phyloP scores from a whole-genome alignment of 2,888 invertebrate genomes.

The Euplexia lucipara region DNA sequence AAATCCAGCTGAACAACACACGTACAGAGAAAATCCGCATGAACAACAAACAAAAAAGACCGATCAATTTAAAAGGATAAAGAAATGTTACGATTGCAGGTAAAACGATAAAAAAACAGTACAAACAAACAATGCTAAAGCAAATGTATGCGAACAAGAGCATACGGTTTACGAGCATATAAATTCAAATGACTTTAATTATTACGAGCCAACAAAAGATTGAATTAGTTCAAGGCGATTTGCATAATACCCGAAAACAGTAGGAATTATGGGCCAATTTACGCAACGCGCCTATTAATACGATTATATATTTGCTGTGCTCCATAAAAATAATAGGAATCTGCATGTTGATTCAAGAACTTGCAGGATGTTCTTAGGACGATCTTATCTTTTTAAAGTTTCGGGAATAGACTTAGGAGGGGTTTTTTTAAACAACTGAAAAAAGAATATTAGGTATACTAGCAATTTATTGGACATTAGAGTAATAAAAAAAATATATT shows the following conservation, averaged over 20 bases:
- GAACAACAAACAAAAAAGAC: constrained; percentile 50
- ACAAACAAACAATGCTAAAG: constrained; percentile 49
- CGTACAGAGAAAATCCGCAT: constrained; percentile 36
- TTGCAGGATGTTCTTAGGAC: neutral
- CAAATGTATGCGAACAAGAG: constrained; percentile 44
- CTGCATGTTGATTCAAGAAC: constrained; percentile 25
- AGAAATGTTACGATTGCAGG: constrained; percentile 46
- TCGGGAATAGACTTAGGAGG: neutral
- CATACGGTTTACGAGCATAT: constrained; percentile 69
- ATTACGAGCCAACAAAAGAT: constrained; percentile 74
- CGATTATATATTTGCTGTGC: constrained; percentile 48
- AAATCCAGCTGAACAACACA: constrained; percentile 16
- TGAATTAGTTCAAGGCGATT: constrained; percentile 71
- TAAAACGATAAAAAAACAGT: constrained; percentile 51
- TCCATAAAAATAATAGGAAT: constrained; percentile 43
- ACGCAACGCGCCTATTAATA: constrained; percentile 58
- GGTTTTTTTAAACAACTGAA: no score
- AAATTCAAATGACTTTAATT: constrained; percentile 76
- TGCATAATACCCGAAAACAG: constrained; percentile 70
- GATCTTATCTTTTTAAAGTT: neutral
- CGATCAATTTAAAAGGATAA: constrained; percentile 54
- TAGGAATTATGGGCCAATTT: constrained; percentile 58
- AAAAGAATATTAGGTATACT: no score
- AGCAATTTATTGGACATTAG: no score
- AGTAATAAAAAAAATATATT: no score